Conservation (phyloP, 2,113 vertebrate species). For the Chloebia gouldiae region DNA sequence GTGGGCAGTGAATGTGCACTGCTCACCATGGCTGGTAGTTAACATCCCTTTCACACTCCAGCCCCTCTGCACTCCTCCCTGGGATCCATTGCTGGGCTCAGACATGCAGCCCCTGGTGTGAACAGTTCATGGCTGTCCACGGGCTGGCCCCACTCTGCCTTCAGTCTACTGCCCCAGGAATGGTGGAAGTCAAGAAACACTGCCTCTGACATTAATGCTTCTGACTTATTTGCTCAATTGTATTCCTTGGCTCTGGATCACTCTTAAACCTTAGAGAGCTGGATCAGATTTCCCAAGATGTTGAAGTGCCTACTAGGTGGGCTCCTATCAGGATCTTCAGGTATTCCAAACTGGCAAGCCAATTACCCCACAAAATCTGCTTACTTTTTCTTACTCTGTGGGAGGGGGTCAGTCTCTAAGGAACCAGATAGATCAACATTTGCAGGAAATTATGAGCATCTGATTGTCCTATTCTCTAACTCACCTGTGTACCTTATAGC, state of each 20-base stretch:
- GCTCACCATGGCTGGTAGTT: background rate
- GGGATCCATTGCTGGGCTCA: background rate
- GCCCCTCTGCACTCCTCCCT: background rate
- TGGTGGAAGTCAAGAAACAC: background rate
- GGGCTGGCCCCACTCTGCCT: background rate
- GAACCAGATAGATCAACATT: background rate
- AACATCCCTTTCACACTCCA: background rate
- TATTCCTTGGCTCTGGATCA: background rate
- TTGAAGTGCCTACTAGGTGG: background rate
- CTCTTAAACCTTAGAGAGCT: background rate
- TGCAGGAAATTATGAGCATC: background rate
- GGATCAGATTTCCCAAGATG: background rate
- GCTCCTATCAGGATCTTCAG: background rate
- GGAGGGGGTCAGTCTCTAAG: background rate
- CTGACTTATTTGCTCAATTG: background rate
- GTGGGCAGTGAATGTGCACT: background rate
- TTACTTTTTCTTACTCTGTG: background rate
- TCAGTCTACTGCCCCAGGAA: background rate
- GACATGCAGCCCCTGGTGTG: accelerated
- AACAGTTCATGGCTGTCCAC: background rate
- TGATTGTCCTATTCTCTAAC: background rate
- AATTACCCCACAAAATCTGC: background rate
- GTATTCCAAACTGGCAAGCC: background rate
- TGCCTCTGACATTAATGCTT: background rate
- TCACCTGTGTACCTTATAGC: background rate